phyloP scores from a whole-genome alignment of 2,113 vertebrate species.

The Cairina moschata region DNA sequence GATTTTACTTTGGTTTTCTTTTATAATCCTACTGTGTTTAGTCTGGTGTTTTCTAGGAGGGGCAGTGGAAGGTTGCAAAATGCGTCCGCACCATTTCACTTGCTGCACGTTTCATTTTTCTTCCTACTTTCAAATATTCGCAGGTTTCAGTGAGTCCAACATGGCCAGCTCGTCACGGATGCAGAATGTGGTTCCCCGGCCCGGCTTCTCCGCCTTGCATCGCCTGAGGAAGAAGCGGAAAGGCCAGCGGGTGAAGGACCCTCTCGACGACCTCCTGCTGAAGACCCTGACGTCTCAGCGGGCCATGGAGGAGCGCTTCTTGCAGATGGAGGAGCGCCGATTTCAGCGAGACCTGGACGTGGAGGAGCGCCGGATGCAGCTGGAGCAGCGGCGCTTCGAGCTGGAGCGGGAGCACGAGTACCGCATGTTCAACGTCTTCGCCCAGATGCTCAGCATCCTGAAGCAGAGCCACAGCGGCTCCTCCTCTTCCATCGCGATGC shows the following conservation, averaged over 20 bases:
- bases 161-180: conserved; percentile 67
- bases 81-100: neutral
- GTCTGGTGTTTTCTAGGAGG: neutral
- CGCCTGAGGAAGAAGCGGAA: conserved; percentile 62
- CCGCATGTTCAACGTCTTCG: conserved; percentile 81
- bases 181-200: conserved; percentile 13
- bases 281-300: conserved; percentile 81
- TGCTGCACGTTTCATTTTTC: neutral
- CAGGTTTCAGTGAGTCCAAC: conserved; percentile 80
- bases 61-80: neutral
- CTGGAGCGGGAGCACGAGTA: conserved; percentile 84
- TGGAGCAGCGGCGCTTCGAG: conserved; percentile 82
- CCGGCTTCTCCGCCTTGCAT: conserved; percentile 28
- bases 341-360: conserved; percentile 78
- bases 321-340: conserved; percentile 79
- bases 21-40: neutral
- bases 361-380: conserved; percentile 82
- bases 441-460: conserved; percentile 72
- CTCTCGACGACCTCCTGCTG: conserved; percentile 75
- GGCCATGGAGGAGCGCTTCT: conserved; percentile 81
- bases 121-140: neutral
- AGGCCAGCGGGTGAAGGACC: conserved; percentile 46
- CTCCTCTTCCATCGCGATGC: neutral
- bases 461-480: conserved; percentile 24
- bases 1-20: neutral